phyloP scores from a whole-genome alignment of 1,140 invertebrate genomes.

The Homalodisca vitripennis region DNA sequence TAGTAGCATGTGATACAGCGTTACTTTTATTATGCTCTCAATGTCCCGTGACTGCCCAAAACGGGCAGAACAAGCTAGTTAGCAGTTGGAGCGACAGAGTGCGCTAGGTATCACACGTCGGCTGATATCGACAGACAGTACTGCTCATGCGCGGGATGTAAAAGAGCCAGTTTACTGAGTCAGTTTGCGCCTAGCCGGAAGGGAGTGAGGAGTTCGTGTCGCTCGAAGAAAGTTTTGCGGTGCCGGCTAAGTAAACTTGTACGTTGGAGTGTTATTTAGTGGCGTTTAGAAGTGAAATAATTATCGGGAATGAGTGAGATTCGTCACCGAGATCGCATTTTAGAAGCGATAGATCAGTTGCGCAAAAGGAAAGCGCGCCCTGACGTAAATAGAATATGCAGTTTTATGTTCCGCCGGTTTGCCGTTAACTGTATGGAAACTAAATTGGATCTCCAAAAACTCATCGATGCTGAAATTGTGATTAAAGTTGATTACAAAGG shows the following conservation, averaged over 20 bases:
- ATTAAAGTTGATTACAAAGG: conserved; percentile 86
- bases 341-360: conserved; percentile 82
- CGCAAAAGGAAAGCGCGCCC: conserved; percentile 78
- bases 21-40: too few relatives aligned
- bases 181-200: conserved; percentile 24
- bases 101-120: conserved; percentile 21
- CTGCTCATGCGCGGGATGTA: conserved; percentile 27
- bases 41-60: too few relatives aligned
- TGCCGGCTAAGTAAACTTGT: conserved; percentile 6
- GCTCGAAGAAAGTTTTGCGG: conserved; percentile 14
- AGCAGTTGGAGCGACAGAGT: conserved; percentile 10
- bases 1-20: too few relatives aligned
- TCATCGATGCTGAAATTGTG: conserved; percentile 73
- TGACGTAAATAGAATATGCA: conserved; percentile 78
- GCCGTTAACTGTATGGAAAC: conserved; percentile 69
- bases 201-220: background rate
- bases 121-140: conserved; percentile 26
- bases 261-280: background rate
- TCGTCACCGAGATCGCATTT: conserved; percentile 57
- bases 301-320: conserved; percentile 32
- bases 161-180: conserved; percentile 8
- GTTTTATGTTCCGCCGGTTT: conserved; percentile 71
- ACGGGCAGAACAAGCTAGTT: background rate
- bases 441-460: conserved; percentile 67
- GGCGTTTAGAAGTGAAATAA: conserved; percentile 1